phyloP scores from a whole-genome alignment of 2,797 vertebrate genomes.

The Anniella stebbinsi region DNA sequence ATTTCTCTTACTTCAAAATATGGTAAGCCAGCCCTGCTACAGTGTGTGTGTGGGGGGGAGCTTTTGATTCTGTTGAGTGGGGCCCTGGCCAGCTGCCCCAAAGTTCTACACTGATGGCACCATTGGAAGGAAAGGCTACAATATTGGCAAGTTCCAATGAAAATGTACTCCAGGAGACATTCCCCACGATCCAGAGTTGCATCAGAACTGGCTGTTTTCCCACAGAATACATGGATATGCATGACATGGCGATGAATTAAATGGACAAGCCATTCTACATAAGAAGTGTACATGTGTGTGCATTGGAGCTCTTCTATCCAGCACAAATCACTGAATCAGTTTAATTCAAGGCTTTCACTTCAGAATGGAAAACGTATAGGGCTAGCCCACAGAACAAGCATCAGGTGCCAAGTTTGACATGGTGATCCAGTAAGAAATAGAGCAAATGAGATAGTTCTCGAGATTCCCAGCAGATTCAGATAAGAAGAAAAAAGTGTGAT shows the following conservation, averaged over 20 bases:
- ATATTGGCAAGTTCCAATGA: background rate
- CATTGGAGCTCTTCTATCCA: background rate
- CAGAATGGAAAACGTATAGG: background rate
- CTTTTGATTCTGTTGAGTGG: background rate
- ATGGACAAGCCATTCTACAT: background rate
- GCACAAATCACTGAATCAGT: background rate
- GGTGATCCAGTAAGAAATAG: background rate
- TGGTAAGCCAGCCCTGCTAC: background rate
- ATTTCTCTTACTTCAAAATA: slow-evolving; percentile 2
- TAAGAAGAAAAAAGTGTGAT: background rate
- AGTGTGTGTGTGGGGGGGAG: background rate
- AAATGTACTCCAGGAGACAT: background rate
- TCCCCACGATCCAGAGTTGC: background rate
- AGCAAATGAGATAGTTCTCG: background rate
- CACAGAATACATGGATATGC: background rate
- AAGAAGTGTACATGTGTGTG: background rate
- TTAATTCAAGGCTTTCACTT: background rate
- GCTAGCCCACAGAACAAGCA: background rate
- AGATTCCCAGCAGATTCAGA: background rate
- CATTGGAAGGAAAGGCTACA: background rate
- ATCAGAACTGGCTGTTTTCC: background rate
- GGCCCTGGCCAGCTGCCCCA: background rate
- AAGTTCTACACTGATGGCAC: background rate
- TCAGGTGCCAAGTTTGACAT: background rate
- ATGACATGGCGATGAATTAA: background rate